Percentiles rank a stretch among this genome's conserved stretches.
phyloP scores from a whole-genome alignment of 2,888 invertebrate species.

The Hydropsyche betteni region DNA sequence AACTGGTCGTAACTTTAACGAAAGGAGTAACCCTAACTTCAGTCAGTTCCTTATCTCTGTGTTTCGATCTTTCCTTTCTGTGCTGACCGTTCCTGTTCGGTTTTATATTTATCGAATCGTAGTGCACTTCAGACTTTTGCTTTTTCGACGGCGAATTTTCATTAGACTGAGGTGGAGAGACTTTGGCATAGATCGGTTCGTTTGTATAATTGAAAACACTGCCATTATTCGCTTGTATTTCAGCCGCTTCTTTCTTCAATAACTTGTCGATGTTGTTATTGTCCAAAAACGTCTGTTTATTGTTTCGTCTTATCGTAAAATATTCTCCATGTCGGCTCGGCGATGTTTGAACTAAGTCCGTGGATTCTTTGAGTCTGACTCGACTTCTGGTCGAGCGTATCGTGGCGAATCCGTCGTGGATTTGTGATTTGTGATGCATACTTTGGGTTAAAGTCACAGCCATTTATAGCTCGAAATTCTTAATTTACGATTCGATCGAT shows the following conservation, averaged over 20 bases:
- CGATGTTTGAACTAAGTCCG: conserved; percentile 59
- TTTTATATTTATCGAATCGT: conserved; percentile 65
- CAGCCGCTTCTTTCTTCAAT: conserved; percentile 48
- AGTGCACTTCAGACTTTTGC: conserved; percentile 60
- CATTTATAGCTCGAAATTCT: conserved; percentile 29
- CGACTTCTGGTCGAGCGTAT: conserved; percentile 72
- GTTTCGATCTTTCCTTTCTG: conserved; percentile 46
- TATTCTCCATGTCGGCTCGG: conserved; percentile 59
- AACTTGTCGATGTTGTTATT: conserved; percentile 54
- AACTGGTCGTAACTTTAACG: conserved; percentile 16
- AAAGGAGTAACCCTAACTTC: conserved; percentile 48
- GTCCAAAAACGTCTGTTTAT: conserved; percentile 62
- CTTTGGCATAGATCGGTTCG: conserved; percentile 65
- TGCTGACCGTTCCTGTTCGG: conserved; percentile 57
- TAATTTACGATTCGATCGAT: background rate
- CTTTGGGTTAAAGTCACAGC: conserved; percentile 39
- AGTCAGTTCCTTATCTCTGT: conserved; percentile 46
- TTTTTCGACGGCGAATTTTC: conserved; percentile 60
- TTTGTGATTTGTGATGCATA: conserved; percentile 65
- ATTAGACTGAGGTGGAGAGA: conserved; percentile 60
- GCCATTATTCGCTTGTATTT: conserved; percentile 59
- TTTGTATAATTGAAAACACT: conserved; percentile 54
- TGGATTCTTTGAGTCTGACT: conserved; percentile 64
- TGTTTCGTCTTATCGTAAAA: conserved; percentile 63
- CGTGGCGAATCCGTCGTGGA: conserved; percentile 90